Base-by-base conservation (phyloP, 2,113 vertebrate genomes). In the Myrmophylax atrothorax region DNA sequence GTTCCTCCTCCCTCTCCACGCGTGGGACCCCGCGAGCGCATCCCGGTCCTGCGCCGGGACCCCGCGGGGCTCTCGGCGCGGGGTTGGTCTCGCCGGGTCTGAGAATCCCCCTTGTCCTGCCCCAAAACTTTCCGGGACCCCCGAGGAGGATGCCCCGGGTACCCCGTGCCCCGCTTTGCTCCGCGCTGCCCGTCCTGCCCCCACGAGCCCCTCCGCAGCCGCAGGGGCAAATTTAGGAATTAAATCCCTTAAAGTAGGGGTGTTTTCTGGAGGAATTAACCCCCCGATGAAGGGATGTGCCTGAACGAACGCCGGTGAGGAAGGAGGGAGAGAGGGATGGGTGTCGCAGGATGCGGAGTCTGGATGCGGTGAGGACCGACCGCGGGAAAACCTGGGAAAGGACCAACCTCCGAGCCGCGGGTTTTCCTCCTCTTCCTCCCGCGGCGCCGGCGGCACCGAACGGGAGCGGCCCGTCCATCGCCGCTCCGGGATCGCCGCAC, bases 191-290 rank as follows among this genome's bases (percentile, higher is more conserved):
- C 64, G 18, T 18, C 18, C 42, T 40, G 53, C 31, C 31, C 35
- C 25, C 42, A 6, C 67, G 42, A 12, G 12, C 58, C 58, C 19
- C 31, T 15, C 42, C 12, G 59, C 59, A 28, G 50, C 59, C 33
- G 52, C 52, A 31, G 52, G 26, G 14, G 18, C 37, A 3, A 12
- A 0, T 8, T 25, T 4, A 29, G 60, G 38, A 14, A 22, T 35
- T 0, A 3, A 60, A 20, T 4, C 5, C 53, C 53, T 7, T 12
- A 35, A 52, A 0, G 1, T 3, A 0, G 12, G 25, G n/a, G 18
- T 1, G 47, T 22, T 68, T 46, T 75, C 53, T 38, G 14, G 62
- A 53, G n/a, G 38, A 60, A 60, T 40, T 0, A 1, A 2, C 38
- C 38, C 52, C 44, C 37, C 33, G n/a, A 1, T 1, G 4, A 38